These are phyloP conservation scores for Apis florea DNA, from an alignment of 1,140 invertebrate species.

Conservation along the genomic window DNA sequence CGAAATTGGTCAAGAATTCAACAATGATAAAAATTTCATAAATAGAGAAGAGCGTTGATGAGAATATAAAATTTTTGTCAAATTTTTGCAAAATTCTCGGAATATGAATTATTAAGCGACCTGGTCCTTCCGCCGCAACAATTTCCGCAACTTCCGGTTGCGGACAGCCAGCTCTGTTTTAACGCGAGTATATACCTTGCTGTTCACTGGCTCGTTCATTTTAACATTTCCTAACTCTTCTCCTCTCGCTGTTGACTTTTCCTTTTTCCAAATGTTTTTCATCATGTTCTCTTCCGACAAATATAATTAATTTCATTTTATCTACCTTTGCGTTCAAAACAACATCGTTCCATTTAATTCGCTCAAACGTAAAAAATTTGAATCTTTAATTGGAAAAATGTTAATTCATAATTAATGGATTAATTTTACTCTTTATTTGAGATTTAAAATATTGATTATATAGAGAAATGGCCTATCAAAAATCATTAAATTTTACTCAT, in stretches of 20 bases:
- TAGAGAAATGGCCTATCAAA: too few relatives aligned
- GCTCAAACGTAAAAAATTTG: too few relatives aligned
- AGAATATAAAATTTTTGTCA: neutral
- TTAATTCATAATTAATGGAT: too few relatives aligned
- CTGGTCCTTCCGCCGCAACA: slow-evolving; percentile 13
- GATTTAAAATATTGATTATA: too few relatives aligned
- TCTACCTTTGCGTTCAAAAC: neutral
- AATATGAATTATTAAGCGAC: slow-evolving; percentile 12
- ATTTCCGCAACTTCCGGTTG: slow-evolving; percentile 15
- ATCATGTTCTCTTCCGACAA: neutral
- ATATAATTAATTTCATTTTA: neutral
- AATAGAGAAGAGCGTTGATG: neutral
- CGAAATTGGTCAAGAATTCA: too few relatives aligned
- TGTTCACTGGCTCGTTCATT: neutral
- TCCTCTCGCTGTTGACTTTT: neutral
- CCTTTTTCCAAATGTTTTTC: neutral
- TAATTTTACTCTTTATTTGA: too few relatives aligned
- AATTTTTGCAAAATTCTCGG: neutral
- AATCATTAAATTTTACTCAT: too few relatives aligned
- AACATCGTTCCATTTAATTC: neutral
- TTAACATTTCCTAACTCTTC: neutral
- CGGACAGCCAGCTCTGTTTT: neutral
- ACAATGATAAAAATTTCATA: too few relatives aligned
- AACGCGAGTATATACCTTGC: neutral
- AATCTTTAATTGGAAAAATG: too few relatives aligned